These are phyloP conservation scores for Rotaria sp. DNA, from an alignment of 2,888 invertebrate species.

Conservation along the genomic window DNA sequence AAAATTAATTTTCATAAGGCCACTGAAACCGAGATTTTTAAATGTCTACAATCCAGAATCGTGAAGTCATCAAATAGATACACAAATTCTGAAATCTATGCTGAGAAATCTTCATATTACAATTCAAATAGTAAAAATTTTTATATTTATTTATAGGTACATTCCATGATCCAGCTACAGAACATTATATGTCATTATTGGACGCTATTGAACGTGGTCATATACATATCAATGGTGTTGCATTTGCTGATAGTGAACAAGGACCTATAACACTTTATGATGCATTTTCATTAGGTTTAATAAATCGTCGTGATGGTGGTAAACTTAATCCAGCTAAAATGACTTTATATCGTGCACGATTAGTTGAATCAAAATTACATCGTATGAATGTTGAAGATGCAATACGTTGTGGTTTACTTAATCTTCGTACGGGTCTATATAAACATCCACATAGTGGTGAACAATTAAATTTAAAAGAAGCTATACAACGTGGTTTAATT, in stretches of 20 bases:
- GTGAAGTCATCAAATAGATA: too few species aligned
- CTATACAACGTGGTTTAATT: constrained; percentile 53
- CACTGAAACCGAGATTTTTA: too few species aligned
- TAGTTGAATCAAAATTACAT: constrained; percentile 36
- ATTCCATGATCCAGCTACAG: constrained; percentile 37
- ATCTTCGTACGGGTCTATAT: constrained; percentile 50
- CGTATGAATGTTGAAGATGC: constrained; percentile 40
- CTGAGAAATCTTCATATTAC: too few species aligned
- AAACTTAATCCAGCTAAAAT: constrained; percentile 47
- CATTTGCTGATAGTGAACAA: constrained; percentile 35
- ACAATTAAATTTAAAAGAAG: constrained; percentile 47
- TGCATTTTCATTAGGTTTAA: constrained; percentile 55
- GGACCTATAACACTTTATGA: constrained; percentile 54
- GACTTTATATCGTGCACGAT: constrained; percentile 15
- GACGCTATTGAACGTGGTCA: constrained; percentile 40
- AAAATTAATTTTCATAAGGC: too few species aligned
- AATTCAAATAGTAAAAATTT: too few species aligned
- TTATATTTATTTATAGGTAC: neutral
- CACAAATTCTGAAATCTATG: too few species aligned
- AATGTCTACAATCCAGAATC: too few species aligned
- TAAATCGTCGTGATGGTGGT: constrained; percentile 46
- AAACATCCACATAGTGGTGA: constrained; percentile 49
- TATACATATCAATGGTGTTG: constrained; percentile 38
- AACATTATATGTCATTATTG: constrained; percentile 33
- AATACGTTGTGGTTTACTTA: constrained; percentile 37